phyloP scores from a whole-genome alignment of 2,888 invertebrate species.

The Pterostichus madidus region DNA sequence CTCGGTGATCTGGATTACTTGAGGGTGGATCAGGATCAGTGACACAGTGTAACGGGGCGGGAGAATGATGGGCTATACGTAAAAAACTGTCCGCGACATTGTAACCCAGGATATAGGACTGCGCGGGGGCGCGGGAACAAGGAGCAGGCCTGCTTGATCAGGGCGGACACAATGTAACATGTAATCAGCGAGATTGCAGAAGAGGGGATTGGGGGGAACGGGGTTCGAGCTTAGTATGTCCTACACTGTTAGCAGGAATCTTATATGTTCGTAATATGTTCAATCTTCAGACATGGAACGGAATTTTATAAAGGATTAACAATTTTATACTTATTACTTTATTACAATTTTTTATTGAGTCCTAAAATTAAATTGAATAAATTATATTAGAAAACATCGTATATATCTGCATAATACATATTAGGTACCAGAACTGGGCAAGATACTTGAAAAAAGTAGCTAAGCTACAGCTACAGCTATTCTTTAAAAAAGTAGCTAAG shows the following conservation, averaged over 20 bases:
- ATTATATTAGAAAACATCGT: no score
- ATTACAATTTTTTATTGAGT: no score
- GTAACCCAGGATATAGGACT: constrained; percentile 10
- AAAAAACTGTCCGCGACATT: constrained; percentile 73
- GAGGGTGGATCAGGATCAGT: constrained; percentile 36
- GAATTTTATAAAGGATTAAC: not conserved
- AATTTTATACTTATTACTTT: no score
- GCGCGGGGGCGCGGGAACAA: constrained; percentile 66
- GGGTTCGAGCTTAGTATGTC: not conserved
- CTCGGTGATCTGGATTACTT: constrained; percentile 2
- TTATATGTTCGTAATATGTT: no score
- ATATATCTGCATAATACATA: no score
- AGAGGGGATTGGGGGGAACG: constrained; percentile 6
- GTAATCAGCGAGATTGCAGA: constrained; percentile 75
- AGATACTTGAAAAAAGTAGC: no score
- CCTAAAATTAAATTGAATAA: no score
- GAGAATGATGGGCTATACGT: constrained; percentile 75
- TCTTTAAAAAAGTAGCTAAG: no score
- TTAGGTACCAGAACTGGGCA: no score
- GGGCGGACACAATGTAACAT: constrained; percentile 76
- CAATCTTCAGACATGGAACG: no score
- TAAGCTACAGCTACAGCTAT: no score
- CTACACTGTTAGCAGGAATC: constrained; percentile 58
- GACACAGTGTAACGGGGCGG: constrained; percentile 71
- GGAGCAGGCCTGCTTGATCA: constrained; percentile 73